Evolutionary conservation across 2,113 vertebrate species (phyloP).

Genomic region (Antechinus stuartii): DNA sequence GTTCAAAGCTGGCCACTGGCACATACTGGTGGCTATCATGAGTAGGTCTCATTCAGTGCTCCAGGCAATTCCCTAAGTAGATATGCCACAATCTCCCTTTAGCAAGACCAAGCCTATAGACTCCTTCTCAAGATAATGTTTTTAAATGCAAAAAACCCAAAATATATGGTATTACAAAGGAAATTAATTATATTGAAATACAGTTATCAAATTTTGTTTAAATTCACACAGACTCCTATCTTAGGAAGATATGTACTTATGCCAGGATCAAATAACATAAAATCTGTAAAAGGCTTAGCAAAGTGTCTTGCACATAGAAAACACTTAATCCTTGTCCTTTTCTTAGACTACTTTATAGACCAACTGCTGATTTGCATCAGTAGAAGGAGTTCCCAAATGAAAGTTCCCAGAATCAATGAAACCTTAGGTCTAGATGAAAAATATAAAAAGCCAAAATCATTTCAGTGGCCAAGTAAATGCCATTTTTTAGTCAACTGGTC

Average conservation of each 20-base stretch:
- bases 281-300: background rate
- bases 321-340: background rate
- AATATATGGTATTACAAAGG: background rate
- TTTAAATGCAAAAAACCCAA: no score
- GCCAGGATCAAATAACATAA: background rate
- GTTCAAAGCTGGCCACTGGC: background rate
- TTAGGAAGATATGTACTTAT: background rate
- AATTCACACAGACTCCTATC: no score
- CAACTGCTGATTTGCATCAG: background rate
- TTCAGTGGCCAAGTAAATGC: constrained; percentile 30
- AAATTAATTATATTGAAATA: background rate
- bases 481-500: constrained; percentile 9
- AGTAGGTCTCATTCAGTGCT: background rate
- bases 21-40: background rate
- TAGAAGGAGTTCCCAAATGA: background rate
- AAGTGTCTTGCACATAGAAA: background rate
- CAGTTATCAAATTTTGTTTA: background rate
- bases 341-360: background rate
- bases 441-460: background rate
- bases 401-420: background rate
- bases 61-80: background rate
- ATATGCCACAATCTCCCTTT: background rate
- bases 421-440: background rate
- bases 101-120: background rate
- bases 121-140: no score